A percentile compares a stretch with the other conserved stretches of the same genome.
These are phyloP conservation scores for Megathymus violae DNA, from an alignment of 1,140 invertebrate species.

Conservation along the genomic window DNA sequence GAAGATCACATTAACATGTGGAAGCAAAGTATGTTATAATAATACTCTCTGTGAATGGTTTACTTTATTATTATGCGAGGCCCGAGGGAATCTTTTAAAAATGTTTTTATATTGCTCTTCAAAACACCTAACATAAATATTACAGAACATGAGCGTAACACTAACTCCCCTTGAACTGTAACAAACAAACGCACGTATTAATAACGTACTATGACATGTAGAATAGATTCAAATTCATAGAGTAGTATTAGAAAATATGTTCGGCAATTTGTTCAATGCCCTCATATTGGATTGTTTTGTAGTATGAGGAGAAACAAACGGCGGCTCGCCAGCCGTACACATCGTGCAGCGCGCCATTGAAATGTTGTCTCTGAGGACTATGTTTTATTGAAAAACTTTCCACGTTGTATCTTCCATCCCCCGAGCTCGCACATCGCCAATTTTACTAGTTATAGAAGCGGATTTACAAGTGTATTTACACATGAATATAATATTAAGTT, in stretches of 20 bases:
- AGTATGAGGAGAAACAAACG: slow-evolving; percentile 49
- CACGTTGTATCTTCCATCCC: slow-evolving; percentile 50
- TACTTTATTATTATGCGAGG: too few relatives aligned
- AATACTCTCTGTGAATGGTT: too few relatives aligned
- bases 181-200: too few relatives aligned
- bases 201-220: too few relatives aligned
- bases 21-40: too few relatives aligned
- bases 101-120: too few relatives aligned
- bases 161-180: too few relatives aligned
- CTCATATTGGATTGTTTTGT: slow-evolving; percentile 64
- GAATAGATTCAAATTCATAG: too few relatives aligned
- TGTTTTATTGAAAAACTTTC: slow-evolving; percentile 80
- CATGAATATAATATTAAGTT: neutral
- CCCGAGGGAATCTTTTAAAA: too few relatives aligned
- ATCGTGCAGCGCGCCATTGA: slow-evolving; percentile 66
- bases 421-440: slow-evolving; percentile 38
- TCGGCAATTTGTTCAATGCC: slow-evolving; percentile 62
- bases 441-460: slow-evolving; percentile 29
- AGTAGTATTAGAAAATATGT: slow-evolving; percentile 23
- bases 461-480: slow-evolving; percentile 14
- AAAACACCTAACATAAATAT: too few relatives aligned
- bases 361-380: slow-evolving; percentile 74
- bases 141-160: too few relatives aligned
- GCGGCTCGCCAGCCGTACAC: slow-evolving; percentile 60
- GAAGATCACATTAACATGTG: too few relatives aligned